Evolutionary conservation across 1,140 invertebrate species (phyloP).

Genomic region (Melitaea cinxia): DNA sequence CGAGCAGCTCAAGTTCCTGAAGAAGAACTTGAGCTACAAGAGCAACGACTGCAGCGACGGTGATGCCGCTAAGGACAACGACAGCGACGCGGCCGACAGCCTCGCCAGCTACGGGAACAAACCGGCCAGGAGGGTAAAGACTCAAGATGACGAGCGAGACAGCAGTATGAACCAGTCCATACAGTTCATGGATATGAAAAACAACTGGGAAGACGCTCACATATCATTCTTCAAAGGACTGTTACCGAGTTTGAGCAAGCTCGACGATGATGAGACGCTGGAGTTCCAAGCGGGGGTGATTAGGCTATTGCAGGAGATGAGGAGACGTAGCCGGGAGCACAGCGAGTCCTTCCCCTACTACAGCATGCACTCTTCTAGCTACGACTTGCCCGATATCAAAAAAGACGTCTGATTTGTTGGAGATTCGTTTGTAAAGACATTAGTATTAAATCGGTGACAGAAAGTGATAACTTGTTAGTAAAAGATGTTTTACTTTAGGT

Average conservation of each 20-base stretch:
- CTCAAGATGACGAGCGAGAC: not conserved
- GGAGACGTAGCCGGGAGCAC: not conserved
- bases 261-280: conserved; percentile 12
- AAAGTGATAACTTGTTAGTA: no score
- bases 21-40: conserved; percentile 7
- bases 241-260: conserved; percentile 10
- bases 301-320: conserved; percentile 8
- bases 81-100: not conserved
- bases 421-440: not conserved
- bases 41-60: not conserved
- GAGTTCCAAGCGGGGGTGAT: conserved; percentile 17
- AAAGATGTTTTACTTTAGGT: no score
- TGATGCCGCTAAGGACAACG: not conserved
- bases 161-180: not conserved
- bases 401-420: not conserved
- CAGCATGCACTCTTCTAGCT: not conserved
- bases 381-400: not conserved
- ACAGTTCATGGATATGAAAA: not conserved
- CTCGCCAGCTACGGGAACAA: not conserved
- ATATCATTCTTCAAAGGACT: conserved; percentile 15
- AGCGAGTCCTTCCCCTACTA: not conserved
- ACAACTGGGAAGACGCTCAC: conserved; percentile 4
- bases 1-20: conserved; percentile 8
- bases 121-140: not conserved
- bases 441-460: not conserved